Conservation (phyloP, 1,140 invertebrate genomes). For the Notospermus geniculatus region DNA sequence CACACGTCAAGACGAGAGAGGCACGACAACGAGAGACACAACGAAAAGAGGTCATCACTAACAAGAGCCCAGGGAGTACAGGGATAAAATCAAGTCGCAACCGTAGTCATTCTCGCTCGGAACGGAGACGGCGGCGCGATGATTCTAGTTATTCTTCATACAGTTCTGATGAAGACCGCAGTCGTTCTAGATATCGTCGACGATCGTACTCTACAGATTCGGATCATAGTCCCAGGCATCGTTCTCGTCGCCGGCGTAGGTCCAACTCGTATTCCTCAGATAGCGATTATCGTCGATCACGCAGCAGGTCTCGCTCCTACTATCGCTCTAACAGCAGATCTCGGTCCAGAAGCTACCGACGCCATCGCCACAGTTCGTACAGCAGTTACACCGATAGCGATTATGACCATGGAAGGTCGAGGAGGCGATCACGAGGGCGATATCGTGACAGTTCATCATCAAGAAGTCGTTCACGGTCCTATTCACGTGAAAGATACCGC, state of each 20-base stretch:
- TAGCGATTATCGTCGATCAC: not conserved
- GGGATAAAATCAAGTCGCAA: too few species aligned
- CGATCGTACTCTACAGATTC: not conserved
- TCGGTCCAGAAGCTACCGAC: not conserved
- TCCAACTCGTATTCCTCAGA: not conserved
- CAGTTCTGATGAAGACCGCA: not conserved
- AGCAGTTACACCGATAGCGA: slow-evolving; percentile 1
- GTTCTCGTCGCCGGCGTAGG: not conserved
- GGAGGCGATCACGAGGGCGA: not conserved
- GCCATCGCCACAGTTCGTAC: not conserved
- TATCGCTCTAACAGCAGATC: not conserved
- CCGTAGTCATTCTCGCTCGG: too few species aligned
- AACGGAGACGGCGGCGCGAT: too few species aligned
- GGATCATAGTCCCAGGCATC: not conserved
- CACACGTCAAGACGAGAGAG: not conserved
- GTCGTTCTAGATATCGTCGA: not conserved
- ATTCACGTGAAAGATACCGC: not conserved
- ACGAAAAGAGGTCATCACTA: too few species aligned
- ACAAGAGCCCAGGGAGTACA: too few species aligned
- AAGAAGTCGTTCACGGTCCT: slow-evolving; percentile 5
- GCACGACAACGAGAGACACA: too few species aligned
- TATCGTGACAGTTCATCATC: slow-evolving; percentile 3
- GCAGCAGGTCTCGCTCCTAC: not conserved
- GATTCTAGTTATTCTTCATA: too few species aligned
- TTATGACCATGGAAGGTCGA: slow-evolving; percentile 1